These are phyloP conservation scores for Drosophila pandora DNA, from an alignment of 1,140 invertebrate species.

Conservation along the genomic window DNA sequence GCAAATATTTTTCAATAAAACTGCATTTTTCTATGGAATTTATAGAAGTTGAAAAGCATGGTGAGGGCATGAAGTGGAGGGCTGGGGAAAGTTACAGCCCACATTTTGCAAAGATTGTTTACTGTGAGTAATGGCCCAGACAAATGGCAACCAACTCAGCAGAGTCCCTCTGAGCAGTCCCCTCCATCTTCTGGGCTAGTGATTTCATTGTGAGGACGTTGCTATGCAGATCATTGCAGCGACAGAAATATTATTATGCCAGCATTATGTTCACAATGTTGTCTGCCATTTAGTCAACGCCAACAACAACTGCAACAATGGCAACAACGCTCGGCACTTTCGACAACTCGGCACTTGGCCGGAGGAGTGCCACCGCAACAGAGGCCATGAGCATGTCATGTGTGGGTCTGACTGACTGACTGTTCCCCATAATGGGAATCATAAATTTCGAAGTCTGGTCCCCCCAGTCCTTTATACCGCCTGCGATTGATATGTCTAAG, in stretches of 20 bases:
- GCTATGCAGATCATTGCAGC: constrained; percentile 72
- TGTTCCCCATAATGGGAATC: constrained; percentile 62
- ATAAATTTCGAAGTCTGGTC: constrained; percentile 66
- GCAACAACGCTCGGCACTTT: constrained; percentile 1
- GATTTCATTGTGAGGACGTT: constrained; percentile 23
- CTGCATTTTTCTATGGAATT: constrained; percentile 68
- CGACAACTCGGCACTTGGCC: constrained; percentile 14
- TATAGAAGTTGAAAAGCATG: constrained; percentile 62
- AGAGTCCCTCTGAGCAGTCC: constrained; percentile 17
- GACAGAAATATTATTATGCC: constrained; percentile 81
- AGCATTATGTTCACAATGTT: constrained; percentile 80
- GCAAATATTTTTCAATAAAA: constrained; percentile 78
- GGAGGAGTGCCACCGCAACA: constrained; percentile 13
- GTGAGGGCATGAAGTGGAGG: not conserved
- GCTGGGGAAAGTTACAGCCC: not conserved
- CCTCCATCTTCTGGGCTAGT: constrained; percentile 7
- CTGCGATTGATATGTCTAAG: constrained; percentile 41
- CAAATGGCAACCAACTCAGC: constrained; percentile 70
- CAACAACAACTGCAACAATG: constrained; percentile 25
- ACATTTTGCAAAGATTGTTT: constrained; percentile 54
- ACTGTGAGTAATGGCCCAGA: constrained; percentile 79
- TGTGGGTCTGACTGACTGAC: constrained; percentile 18
- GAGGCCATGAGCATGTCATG: constrained; percentile 47
- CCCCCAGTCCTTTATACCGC: constrained; percentile 11
- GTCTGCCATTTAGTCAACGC: constrained; percentile 76